Evolutionary conservation across 1,140 invertebrate genomes (phyloP).

Genomic region (Armadillidium nasatum): DNA sequence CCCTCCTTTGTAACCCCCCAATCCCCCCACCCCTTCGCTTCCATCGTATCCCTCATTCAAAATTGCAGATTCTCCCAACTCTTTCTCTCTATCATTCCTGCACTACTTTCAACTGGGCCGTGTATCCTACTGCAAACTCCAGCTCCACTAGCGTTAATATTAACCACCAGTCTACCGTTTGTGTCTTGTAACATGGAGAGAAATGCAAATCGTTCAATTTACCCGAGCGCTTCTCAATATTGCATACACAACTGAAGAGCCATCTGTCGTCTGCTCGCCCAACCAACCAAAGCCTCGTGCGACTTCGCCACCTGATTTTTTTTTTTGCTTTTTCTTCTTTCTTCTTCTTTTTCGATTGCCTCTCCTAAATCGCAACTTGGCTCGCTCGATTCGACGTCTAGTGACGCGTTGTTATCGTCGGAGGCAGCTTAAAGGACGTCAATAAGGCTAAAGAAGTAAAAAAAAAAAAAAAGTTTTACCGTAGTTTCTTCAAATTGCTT

Average conservation of each 20-base stretch:
- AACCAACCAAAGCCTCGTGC: not conserved
- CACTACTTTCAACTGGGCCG: not conserved
- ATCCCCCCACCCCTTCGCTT: not conserved
- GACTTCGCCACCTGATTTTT: slow-evolving; percentile 1
- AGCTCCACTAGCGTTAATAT: not conserved
- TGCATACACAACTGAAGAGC: slow-evolving; percentile 6
- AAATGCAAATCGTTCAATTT: slow-evolving; percentile 14
- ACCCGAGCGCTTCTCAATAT: slow-evolving; percentile 2
- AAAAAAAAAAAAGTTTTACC: no score
- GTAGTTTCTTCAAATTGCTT: not conserved
- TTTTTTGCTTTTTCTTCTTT: not conserved
- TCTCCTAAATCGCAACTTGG: slow-evolving; percentile 11
- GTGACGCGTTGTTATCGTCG: not conserved
- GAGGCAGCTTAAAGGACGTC: not conserved
- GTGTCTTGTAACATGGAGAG: not conserved
- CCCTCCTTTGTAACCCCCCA: no score
- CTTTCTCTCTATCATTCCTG: not conserved
- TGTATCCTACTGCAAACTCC: not conserved
- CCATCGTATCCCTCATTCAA: not conserved
- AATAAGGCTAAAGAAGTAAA: not conserved
- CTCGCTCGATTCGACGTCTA: slow-evolving; percentile 7
- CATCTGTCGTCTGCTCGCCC: slow-evolving; percentile 4
- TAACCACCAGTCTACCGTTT: not conserved
- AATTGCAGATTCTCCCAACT: not conserved
- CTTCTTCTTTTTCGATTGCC: not conserved